A percentile compares a stretch with the other conserved stretches of the same genome.
Evolutionary conservation across 2,888 invertebrate species (phyloP).

Genomic region (Spicauda simplicius): DNA sequence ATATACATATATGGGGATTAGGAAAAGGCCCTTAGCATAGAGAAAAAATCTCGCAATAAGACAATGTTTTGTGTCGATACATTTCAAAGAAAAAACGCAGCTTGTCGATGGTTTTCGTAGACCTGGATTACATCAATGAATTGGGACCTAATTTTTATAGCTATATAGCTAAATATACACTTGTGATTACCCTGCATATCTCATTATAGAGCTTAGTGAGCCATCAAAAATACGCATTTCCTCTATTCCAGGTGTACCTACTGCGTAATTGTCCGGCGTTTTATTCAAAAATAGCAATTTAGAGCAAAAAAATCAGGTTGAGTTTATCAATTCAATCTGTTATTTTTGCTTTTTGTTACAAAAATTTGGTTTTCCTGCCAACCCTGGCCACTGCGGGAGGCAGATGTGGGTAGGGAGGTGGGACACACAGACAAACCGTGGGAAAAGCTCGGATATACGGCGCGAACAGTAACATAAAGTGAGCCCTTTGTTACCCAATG

Average conservation of each 20-base stretch:
- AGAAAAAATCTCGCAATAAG: too few relatives aligned
- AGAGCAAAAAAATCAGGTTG: not conserved
- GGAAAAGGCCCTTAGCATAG: too few relatives aligned
- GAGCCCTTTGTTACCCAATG: conserved; percentile 43
- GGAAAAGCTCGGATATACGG: conserved; percentile 74
- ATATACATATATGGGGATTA: too few relatives aligned
- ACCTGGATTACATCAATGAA: too few relatives aligned
- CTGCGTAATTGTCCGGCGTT: not conserved
- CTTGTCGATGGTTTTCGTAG: too few relatives aligned
- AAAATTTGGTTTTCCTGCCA: conserved; percentile 25
- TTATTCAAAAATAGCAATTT: conserved; percentile 1
- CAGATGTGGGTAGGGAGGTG: conserved; percentile 54
- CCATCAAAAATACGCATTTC: too few relatives aligned
- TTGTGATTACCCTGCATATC: too few relatives aligned
- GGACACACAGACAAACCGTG: conserved; percentile 71
- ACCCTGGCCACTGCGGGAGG: conserved; percentile 49
- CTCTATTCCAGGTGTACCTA: not conserved
- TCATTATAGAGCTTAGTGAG: too few relatives aligned
- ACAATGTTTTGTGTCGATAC: too few relatives aligned
- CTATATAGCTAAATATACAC: too few relatives aligned
- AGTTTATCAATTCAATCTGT: conserved; percentile 10
- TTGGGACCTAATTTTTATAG: too few relatives aligned
- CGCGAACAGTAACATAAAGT: conserved; percentile 62
- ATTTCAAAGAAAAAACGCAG: too few relatives aligned
- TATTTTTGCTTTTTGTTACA: conserved; percentile 16